phyloP scores from a whole-genome alignment of 2,113 vertebrate species.

The Megaptera novaeangliae region DNA sequence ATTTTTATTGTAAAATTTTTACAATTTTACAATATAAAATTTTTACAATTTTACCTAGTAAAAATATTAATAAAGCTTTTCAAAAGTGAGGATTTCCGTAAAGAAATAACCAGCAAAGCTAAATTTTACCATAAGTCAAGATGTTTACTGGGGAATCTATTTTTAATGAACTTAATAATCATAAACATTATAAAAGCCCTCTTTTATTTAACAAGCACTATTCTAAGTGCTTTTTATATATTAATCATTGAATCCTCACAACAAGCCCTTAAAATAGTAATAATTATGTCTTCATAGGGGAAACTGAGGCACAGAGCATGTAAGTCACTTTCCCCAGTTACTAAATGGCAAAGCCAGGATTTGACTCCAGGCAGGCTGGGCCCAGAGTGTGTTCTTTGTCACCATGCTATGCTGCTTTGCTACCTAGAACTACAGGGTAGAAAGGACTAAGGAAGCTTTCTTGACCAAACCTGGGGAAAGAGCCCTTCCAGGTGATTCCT shows the following conservation, averaged over 20 bases:
- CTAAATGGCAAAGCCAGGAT: not conserved
- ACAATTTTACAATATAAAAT: no score
- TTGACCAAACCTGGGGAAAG: not conserved
- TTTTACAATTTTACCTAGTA: not conserved
- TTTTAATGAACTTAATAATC: not conserved
- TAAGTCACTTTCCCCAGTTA: not conserved
- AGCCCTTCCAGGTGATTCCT: not conserved
- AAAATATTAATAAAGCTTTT: not conserved
- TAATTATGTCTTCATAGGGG: not conserved
- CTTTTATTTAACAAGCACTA: conserved; percentile 6
- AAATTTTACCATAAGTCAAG: not conserved
- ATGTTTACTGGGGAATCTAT: not conserved
- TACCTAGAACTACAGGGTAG: not conserved
- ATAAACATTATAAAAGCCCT: not conserved
- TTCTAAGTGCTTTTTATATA: not conserved
- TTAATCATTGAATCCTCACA: not conserved
- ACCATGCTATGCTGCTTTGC: not conserved
- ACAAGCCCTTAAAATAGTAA: not conserved
- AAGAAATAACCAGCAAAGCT: not conserved
- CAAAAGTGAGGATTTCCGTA: not conserved
- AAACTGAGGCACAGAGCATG: not conserved
- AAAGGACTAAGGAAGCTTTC: not conserved
- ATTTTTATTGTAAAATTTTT: no score
- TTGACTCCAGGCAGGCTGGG: not conserved
- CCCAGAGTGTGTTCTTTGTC: not conserved